These are phyloP conservation scores for Jaculus jaculus DNA, from an alignment of 2,113 vertebrate genomes.

Conservation along the genomic window DNA sequence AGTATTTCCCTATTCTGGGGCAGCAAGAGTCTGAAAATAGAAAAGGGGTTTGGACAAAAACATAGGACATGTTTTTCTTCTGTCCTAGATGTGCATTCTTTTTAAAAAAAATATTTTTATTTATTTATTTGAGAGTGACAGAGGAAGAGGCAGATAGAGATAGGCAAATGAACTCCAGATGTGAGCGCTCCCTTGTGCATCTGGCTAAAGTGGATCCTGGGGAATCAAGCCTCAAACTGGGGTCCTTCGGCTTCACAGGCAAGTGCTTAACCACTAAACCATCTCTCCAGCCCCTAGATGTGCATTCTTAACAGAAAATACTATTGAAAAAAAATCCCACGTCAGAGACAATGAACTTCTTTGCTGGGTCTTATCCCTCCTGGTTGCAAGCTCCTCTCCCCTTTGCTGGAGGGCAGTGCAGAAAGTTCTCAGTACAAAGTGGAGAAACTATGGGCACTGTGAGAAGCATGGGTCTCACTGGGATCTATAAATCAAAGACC, in stretches of 20 bases:
- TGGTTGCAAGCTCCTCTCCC: background rate
- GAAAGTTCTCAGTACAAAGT: background rate
- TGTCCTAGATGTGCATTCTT: too few relatives aligned
- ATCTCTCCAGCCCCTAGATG: too few relatives aligned
- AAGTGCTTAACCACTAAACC: too few relatives aligned
- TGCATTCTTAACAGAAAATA: background rate
- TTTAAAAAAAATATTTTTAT: too few relatives aligned
- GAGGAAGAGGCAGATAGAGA: too few relatives aligned
- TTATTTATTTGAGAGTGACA: too few relatives aligned
- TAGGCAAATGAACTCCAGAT: too few relatives aligned
- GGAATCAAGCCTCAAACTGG: too few relatives aligned
- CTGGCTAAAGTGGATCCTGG: too few relatives aligned
- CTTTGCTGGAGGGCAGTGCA: accelerated
- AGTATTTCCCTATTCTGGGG: background rate
- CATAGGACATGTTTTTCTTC: background rate
- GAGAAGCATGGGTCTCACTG: background rate
- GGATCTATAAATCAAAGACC: background rate
- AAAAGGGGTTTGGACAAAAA: background rate
- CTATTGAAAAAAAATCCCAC: background rate
- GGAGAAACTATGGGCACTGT: background rate
- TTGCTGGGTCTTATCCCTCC: background rate
- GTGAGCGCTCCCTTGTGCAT: too few relatives aligned
- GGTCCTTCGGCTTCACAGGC: too few relatives aligned
- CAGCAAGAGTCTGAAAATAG: background rate
- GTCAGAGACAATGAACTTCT: background rate